phyloP scores from a whole-genome alignment of 1,140 invertebrate genomes.

The Charaxes varanes region DNA sequence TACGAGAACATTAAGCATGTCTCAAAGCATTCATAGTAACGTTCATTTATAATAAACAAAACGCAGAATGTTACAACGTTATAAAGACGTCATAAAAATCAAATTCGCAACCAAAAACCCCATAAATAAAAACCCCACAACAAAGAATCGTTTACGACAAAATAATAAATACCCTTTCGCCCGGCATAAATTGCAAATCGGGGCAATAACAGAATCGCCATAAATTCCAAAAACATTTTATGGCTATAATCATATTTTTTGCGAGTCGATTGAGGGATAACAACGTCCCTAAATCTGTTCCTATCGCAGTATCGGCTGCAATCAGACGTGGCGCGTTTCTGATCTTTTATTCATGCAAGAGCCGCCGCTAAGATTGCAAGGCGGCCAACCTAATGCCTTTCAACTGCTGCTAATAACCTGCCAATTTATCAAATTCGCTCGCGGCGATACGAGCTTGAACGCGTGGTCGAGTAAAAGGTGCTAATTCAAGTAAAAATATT shows the following conservation, averaged over 20 bases:
- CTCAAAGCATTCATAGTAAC: no score
- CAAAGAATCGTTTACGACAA: conserved; percentile 1
- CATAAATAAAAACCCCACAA: not conserved
- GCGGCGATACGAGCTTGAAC: conserved; percentile 20
- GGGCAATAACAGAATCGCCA: conserved; percentile 10
- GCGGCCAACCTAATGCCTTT: conserved; percentile 67
- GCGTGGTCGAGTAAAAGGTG: conserved; percentile 20
- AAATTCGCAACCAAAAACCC: not conserved
- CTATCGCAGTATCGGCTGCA: conserved; percentile 48
- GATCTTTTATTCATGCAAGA: conserved; percentile 66
- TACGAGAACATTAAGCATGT: no score
- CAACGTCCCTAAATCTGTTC: conserved; percentile 37
- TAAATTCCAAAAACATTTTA: conserved; percentile 27
- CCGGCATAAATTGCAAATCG: conserved; percentile 2
- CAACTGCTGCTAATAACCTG: conserved; percentile 72
- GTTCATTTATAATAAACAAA: no score
- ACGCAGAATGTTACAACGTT: not conserved
- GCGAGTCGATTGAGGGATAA: conserved; percentile 41
- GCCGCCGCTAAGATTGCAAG: conserved; percentile 64
- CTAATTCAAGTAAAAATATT: conserved; percentile 21
- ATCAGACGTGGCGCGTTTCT: conserved; percentile 56
- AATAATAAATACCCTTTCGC: conserved; percentile 1
- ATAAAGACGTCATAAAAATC: not conserved
- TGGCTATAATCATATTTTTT: conserved; percentile 33
- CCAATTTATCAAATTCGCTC: conserved; percentile 68